These are phyloP conservation scores for Ferrisia virgata DNA, from an alignment of 2,888 invertebrate species.

Conservation along the genomic window DNA sequence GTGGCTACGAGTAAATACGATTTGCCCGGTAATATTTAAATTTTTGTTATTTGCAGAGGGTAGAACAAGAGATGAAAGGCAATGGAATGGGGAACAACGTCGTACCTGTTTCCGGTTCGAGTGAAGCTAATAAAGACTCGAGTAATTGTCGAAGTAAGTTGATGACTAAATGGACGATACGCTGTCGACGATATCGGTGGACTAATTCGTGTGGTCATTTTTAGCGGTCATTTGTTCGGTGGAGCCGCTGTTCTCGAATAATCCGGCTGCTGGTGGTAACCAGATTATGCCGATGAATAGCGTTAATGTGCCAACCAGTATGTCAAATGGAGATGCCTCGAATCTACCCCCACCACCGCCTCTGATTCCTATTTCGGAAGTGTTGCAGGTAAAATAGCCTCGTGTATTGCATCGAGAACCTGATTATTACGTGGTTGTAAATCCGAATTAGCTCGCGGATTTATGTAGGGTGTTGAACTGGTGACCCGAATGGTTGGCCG, in stretches of 20 bases:
- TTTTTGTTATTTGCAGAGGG: slow-evolving; percentile 56
- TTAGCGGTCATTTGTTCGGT: slow-evolving; percentile 5
- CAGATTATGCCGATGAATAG: slow-evolving; percentile 28
- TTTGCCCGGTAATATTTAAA: not conserved
- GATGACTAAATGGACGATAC: not conserved
- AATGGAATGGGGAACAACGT: slow-evolving; percentile 45
- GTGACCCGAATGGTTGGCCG: no score
- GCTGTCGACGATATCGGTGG: not conserved
- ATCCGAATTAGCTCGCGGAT: not conserved
- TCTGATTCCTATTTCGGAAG: slow-evolving; percentile 39
- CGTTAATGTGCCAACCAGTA: slow-evolving; percentile 7
- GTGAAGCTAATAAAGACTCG: slow-evolving; percentile 4
- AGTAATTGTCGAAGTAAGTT: slow-evolving; percentile 36
- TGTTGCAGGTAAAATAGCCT: slow-evolving; percentile 6
- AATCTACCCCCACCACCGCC: slow-evolving; percentile 40
- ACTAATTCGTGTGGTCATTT: not conserved
- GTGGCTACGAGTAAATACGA: not conserved
- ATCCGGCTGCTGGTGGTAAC: not conserved
- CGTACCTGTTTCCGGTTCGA: not conserved
- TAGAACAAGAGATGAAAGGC: slow-evolving; percentile 64
- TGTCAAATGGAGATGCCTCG: slow-evolving; percentile 16
- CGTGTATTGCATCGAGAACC: no score
- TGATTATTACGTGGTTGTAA: not conserved
- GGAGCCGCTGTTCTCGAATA: slow-evolving; percentile 8
- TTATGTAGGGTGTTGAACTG: no score